Percentiles rank a stretch among this genome's conserved stretches.
These are phyloP conservation scores for Corydoras maculifer DNA, from an alignment of 2,113 vertebrate species.

Conservation along the genomic window DNA sequence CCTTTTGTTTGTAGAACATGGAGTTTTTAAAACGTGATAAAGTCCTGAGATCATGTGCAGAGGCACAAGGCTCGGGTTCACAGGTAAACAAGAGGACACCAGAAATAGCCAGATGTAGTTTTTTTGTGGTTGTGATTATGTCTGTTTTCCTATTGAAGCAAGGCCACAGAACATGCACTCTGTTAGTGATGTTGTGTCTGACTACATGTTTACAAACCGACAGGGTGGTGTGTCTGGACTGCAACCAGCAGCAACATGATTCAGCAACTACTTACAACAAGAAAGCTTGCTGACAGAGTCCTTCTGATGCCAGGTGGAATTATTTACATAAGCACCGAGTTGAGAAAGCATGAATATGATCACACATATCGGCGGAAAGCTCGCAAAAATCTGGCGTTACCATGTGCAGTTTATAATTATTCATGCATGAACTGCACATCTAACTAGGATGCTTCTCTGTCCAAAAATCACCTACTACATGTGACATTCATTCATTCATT, in stretches of 20 bases:
- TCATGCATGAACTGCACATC: too few relatives aligned
- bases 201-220: neutral
- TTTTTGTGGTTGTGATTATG: neutral
- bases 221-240: slow-evolving; percentile 3
- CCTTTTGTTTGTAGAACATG: too few relatives aligned
- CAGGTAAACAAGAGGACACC: too few relatives aligned
- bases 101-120: too few relatives aligned
- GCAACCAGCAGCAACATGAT: slow-evolving; percentile 21
- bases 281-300: slow-evolving; percentile 12
- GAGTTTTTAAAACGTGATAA: too few relatives aligned
- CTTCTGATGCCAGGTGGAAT: slow-evolving; percentile 8
- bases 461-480: too few relatives aligned
- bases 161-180: neutral
- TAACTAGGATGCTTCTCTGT: too few relatives aligned
- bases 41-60: too few relatives aligned
- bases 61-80: too few relatives aligned
- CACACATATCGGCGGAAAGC: neutral
- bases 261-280: slow-evolving; percentile 29
- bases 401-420: too few relatives aligned
- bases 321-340: slow-evolving; percentile 5
- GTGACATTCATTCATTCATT: too few relatives aligned
- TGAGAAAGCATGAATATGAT: neutral
- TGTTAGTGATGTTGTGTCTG: neutral
- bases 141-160: neutral
- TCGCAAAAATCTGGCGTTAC: too few relatives aligned